Conservation (phyloP, 2,888 invertebrate genomes). For the Odontomyia ornata region DNA sequence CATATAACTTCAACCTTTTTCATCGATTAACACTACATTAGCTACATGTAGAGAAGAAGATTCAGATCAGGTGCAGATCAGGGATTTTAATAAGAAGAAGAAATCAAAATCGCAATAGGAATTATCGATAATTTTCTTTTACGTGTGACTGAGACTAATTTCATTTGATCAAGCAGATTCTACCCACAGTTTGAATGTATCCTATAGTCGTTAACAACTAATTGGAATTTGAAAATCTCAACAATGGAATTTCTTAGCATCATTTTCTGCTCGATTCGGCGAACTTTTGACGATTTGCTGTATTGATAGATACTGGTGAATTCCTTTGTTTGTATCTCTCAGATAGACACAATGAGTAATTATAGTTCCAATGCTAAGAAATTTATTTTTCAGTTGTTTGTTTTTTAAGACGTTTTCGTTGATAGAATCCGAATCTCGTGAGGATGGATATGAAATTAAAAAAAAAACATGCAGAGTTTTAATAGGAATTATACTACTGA, state of each 20-base stretch:
- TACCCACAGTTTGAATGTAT: neutral
- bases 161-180: neutral
- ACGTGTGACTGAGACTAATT: conserved; percentile 27
- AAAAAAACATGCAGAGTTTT: too few species aligned
- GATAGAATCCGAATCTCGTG: too few species aligned
- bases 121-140: conserved; percentile 19
- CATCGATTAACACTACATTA: too few species aligned
- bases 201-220: conserved; percentile 18
- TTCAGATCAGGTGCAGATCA: neutral
- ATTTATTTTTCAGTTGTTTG: neutral
- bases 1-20: too few species aligned
- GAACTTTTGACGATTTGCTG: neutral
- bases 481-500: too few species aligned
- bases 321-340: conserved; percentile 5
- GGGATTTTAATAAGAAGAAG: neutral
- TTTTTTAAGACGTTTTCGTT: neutral
- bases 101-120: neutral
- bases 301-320: neutral
- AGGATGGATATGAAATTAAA: too few species aligned
- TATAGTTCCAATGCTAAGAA: conserved; percentile 11
- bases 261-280: neutral
- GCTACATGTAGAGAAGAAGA: too few species aligned
- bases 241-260: conserved; percentile 4
- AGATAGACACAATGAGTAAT: conserved; percentile 31
- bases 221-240: conserved; percentile 29